Base-by-base conservation (phyloP, 2,888 invertebrate genomes). In the Iselma pallidipennis region DNA sequence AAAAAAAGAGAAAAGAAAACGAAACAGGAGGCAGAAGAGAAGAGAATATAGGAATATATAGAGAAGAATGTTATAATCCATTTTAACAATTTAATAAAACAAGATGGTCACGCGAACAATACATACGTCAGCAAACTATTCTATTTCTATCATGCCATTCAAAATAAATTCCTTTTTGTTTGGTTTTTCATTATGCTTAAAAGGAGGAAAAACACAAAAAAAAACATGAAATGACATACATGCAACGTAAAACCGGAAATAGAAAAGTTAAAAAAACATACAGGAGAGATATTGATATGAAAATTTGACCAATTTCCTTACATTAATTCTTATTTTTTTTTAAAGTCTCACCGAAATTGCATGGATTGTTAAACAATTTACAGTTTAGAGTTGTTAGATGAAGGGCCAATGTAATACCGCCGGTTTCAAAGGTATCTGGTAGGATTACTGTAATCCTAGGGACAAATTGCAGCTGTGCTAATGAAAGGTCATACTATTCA, bases 401-500 rank as follows among this genome's bases (percentile, higher is more conserved):
- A 4, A 16, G 7, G 10, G 10, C 37, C 21, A 45, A 29, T 55
- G 50, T 61, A 61, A 61, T 57, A 42, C 57, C 54, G 25, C 19
- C 19, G 19, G 21, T 26, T 57, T 26, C 57, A 54, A 45, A 26
- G 42, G 49, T 54, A 57, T 61, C 61, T 61, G 31, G 42, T 49
- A 49, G 61, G 61, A 61, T 61, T 57, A 61, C 57, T 57, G 49
- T 61, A 61, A 61, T 61, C 61, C 61, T 37, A 54, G 4, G 59
- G 64, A 64, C 64, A 66, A 66, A 66, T 66, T 66, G 59, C 61
- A 66, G 57, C 53, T 33, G 57, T 60, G 49, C 61, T 61, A 61
- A 61, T 61, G 61, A 54, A 61, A 61, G 61, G 61, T 61, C 61
- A 54, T 55, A 54, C 57, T 61, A 54, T 56, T 61, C 48, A 61